Conservation (phyloP, 2,113 vertebrate genomes). For the Cheilinus undulatus region DNA sequence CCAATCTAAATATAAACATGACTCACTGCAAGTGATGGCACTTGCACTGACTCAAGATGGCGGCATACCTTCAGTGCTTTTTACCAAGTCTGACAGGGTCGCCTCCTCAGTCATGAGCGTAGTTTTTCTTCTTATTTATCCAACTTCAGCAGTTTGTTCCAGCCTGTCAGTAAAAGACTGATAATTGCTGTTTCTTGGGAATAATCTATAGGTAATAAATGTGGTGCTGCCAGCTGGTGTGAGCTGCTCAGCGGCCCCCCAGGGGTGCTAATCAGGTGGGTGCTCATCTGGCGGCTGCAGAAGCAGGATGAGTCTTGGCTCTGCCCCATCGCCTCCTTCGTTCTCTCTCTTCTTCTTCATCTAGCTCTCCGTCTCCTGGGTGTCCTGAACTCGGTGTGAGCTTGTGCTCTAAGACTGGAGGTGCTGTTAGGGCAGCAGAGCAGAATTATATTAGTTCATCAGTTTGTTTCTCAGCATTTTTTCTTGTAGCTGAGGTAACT, state of each 20-base stretch:
- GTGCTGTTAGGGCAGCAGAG: not conserved
- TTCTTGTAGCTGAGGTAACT: too few relatives aligned
- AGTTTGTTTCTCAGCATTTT: conserved; percentile 1
- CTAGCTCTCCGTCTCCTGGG: not conserved
- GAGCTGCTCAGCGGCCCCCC: conserved; percentile 36
- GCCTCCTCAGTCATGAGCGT: not conserved
- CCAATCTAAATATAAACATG: conserved; percentile 76
- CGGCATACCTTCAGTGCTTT: conserved; percentile 56
- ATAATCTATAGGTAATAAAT: conserved; percentile 66
- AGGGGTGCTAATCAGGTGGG: conserved; percentile 64
- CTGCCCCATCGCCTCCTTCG: conserved; percentile 26
- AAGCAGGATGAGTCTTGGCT: conserved; percentile 49
- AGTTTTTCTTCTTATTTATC: not conserved
- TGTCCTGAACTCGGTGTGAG: conserved; percentile 2
- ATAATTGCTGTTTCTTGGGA: conserved; percentile 59
- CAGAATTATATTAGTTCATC: conserved; percentile 1
- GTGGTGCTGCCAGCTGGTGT: conserved; percentile 64
- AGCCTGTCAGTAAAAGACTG: conserved; percentile 33
- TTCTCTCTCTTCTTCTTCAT: not conserved
- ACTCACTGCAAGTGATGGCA: conserved; percentile 55
- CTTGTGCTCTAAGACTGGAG: conserved; percentile 22
- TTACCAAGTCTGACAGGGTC: conserved; percentile 33
- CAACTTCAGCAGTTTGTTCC: conserved; percentile 17
- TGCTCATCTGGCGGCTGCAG: conserved; percentile 59
- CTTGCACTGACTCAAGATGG: conserved; percentile 68